These are phyloP conservation scores for Glyphotaelius pellucidus DNA, from an alignment of 2,888 invertebrate species.

Conservation along the genomic window DNA sequence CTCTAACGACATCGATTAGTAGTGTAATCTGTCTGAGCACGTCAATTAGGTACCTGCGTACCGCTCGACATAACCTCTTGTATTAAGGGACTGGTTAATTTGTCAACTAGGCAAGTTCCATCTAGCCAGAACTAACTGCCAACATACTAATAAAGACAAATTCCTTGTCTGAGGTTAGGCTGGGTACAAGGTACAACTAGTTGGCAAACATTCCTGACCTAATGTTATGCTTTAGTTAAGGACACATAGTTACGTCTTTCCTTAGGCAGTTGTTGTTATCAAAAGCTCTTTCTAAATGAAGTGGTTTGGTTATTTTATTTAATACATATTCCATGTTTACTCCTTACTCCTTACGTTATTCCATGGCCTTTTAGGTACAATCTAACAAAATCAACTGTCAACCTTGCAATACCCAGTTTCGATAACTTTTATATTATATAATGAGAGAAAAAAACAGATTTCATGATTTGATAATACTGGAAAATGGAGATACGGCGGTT, in stretches of 20 bases:
- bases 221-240: background rate
- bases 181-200: background rate
- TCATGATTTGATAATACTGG: too few species aligned
- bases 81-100: background rate
- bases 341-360: too few species aligned
- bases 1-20: background rate
- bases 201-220: background rate
- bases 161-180: background rate
- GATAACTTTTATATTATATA: too few species aligned
- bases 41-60: background rate
- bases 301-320: background rate
- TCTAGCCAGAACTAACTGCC: background rate
- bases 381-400: background rate
- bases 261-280: background rate
- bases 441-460: too few species aligned
- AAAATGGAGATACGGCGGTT: too few species aligned
- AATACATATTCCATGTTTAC: too few species aligned
- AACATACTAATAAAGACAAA: background rate
- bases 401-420: background rate
- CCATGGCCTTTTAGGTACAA: background rate
- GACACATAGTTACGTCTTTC: background rate
- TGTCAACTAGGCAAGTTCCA: background rate
- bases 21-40: background rate
- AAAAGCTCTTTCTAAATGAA: background rate
- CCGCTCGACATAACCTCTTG: background rate